Evolutionary conservation across 2,888 invertebrate species (phyloP).

Genomic region (Hirtodrosophila histrioides): DNA sequence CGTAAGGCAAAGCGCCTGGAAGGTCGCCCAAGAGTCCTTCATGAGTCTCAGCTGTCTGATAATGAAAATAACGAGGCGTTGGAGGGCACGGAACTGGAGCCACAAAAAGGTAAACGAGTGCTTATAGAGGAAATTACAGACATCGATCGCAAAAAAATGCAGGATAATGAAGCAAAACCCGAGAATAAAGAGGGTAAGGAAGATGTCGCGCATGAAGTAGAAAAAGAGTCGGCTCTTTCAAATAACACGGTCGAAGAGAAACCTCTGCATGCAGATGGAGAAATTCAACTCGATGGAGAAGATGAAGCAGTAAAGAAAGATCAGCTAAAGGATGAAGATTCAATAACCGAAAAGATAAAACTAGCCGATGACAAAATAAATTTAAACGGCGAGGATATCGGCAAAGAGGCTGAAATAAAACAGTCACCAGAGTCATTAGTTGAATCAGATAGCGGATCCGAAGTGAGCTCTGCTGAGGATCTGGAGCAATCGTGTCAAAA

Average conservation of each 20-base stretch:
- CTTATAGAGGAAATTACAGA: conserved; percentile 41
- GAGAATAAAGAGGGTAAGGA: not conserved
- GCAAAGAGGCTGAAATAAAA: not conserved
- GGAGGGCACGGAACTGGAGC: not conserved
- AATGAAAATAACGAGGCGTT: not conserved
- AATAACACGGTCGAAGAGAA: too few species aligned
- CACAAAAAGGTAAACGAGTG: conserved; percentile 16
- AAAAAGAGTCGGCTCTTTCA: too few species aligned
- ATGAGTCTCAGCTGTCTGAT: conserved; percentile 31
- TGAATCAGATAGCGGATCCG: conserved; percentile 32
- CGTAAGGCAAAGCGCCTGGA: conserved; percentile 27
- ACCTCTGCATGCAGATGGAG: too few species aligned
- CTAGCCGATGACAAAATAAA: too few species aligned
- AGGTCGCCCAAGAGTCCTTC: conserved; percentile 49
- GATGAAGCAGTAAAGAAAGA: too few species aligned
- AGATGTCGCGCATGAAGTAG: too few species aligned
- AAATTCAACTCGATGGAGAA: too few species aligned
- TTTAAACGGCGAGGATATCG: not conserved
- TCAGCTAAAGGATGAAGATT: too few species aligned
- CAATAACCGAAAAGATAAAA: too few species aligned
- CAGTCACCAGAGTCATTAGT: not conserved
- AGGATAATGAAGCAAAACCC: not conserved
- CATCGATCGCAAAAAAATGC: not conserved
- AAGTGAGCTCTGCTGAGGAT: conserved; percentile 19
- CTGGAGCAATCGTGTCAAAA: conserved; percentile 24